A percentile compares a stretch with the other conserved stretches of the same genome.
Conservation (phyloP, 2,797 vertebrate genomes). For the Enteromius radiatus region DNA sequence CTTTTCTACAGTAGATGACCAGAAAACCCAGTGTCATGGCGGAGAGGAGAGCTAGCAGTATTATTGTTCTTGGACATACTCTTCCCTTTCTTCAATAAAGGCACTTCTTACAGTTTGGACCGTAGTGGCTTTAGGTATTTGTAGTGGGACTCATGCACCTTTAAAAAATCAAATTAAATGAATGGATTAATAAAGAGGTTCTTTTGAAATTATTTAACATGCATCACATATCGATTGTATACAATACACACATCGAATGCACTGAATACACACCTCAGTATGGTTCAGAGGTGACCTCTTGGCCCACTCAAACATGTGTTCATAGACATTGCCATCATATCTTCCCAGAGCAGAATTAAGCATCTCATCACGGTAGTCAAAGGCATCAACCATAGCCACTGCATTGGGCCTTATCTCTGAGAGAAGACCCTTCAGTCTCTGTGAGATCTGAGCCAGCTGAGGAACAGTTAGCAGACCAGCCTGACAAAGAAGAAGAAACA, state of each 20-base stretch:
- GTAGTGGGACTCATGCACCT: slow-evolving; percentile 94
- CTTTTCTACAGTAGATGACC: slow-evolving; percentile 1
- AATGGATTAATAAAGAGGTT: background rate
- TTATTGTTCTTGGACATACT: slow-evolving; percentile 5
- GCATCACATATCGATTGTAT: background rate
- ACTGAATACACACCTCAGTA: slow-evolving; percentile 82
- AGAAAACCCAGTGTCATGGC: background rate
- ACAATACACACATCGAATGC: background rate
- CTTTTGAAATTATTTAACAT: slow-evolving; percentile 1
- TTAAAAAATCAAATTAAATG: slow-evolving; percentile 31
- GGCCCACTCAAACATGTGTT: slow-evolving; percentile 96
- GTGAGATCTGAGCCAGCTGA: slow-evolving; percentile 84
- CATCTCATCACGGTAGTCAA: slow-evolving; percentile 84
- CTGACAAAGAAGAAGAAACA: slow-evolving; percentile 68
- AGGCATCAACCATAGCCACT: slow-evolving; percentile 91
- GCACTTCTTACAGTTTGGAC: slow-evolving; percentile 87
- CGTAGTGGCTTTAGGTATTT: slow-evolving; percentile 93
- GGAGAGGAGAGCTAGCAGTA: slow-evolving; percentile 27
- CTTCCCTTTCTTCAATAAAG: background rate
- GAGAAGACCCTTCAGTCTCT: slow-evolving; percentile 87
- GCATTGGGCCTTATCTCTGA: slow-evolving; percentile 86
- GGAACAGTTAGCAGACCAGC: slow-evolving; percentile 82
- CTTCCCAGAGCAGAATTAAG: slow-evolving; percentile 91
- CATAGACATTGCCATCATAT: slow-evolving; percentile 95
- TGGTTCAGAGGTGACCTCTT: slow-evolving; percentile 90